phyloP scores from a whole-genome alignment of 2,888 invertebrate species.

The Latheticus oryzae region DNA sequence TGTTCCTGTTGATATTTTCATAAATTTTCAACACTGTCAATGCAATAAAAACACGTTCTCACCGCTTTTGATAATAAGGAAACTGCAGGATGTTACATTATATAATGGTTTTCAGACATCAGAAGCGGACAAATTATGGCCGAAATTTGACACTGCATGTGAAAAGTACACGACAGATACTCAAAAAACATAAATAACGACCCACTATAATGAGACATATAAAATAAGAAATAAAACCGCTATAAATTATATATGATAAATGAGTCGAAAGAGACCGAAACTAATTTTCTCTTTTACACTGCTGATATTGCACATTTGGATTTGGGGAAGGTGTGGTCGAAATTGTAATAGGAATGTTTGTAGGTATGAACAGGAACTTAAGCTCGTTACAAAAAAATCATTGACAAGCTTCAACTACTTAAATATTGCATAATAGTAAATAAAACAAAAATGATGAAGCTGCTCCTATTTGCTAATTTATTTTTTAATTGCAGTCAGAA shows the following conservation, averaged over 20 bases:
- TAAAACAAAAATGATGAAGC: background rate
- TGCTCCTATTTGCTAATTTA: slow-evolving; percentile 1
- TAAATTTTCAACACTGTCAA: too few species aligned
- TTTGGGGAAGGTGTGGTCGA: background rate
- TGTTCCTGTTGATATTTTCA: too few species aligned
- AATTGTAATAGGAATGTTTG: background rate
- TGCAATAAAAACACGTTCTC: too few species aligned
- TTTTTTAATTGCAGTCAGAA: background rate
- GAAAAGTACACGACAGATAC: too few species aligned
- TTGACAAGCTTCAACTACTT: background rate
- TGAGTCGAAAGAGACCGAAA: slow-evolving; percentile 9
- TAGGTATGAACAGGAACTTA: background rate
- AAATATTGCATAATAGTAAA: slow-evolving; percentile 11
- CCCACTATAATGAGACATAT: slow-evolving; percentile 7
- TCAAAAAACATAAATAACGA: slow-evolving; percentile 9
- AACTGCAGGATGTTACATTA: too few species aligned
- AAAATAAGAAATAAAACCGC: slow-evolving; percentile 9
- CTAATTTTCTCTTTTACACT: slow-evolving; percentile 10
- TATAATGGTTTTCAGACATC: too few species aligned
- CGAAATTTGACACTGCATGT: too few species aligned
- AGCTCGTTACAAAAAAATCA: background rate
- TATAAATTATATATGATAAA: slow-evolving; percentile 12
- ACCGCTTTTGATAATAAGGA: too few species aligned
- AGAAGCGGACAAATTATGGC: too few species aligned
- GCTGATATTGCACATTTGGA: slow-evolving; percentile 1